These are phyloP conservation scores for Hippocampus comes DNA, from an alignment of 2,113 vertebrate genomes.

Conservation along the genomic window DNA sequence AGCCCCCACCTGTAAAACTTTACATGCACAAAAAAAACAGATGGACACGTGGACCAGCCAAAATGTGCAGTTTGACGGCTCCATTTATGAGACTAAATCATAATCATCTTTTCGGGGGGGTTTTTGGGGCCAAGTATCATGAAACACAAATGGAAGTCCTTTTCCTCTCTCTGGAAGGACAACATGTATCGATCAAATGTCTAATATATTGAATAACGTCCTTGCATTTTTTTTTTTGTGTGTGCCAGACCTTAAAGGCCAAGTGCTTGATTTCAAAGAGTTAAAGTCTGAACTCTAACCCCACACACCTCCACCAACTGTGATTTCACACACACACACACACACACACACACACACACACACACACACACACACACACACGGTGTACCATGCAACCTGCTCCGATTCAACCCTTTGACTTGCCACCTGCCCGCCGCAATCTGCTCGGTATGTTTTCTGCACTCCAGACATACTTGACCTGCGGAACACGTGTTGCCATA, in stretches of 20 bases:
- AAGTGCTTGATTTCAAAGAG: constrained; percentile 28
- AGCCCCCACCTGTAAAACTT: neutral
- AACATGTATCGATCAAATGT: too few relatives aligned
- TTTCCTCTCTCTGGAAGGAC: neutral
- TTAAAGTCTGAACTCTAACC: constrained; percentile 46
- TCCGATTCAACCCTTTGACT: constrained; percentile 58
- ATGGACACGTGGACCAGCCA: neutral
- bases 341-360: neutral
- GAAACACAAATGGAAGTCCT: neutral
- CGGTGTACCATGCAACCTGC: constrained; percentile 44
- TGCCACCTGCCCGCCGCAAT: constrained; percentile 50
- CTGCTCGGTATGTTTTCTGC: constrained; percentile 42
- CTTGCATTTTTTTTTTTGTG: constrained; percentile 24
- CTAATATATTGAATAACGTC: constrained; percentile 1
- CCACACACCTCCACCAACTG: constrained; percentile 14
- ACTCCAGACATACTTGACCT: constrained; percentile 54
- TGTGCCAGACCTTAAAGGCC: constrained; percentile 10
- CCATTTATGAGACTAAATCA: neutral
- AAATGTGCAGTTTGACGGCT: neutral
- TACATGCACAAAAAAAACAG: neutral
- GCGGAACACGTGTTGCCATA: constrained; percentile 22
- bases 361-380: constrained; percentile 12
- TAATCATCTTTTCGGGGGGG: neutral
- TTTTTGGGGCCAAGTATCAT: neutral
- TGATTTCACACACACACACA: constrained; percentile 16